Base-by-base conservation (phyloP, 2,113 vertebrate genomes). In the Melanotaenia duboulayi region DNA sequence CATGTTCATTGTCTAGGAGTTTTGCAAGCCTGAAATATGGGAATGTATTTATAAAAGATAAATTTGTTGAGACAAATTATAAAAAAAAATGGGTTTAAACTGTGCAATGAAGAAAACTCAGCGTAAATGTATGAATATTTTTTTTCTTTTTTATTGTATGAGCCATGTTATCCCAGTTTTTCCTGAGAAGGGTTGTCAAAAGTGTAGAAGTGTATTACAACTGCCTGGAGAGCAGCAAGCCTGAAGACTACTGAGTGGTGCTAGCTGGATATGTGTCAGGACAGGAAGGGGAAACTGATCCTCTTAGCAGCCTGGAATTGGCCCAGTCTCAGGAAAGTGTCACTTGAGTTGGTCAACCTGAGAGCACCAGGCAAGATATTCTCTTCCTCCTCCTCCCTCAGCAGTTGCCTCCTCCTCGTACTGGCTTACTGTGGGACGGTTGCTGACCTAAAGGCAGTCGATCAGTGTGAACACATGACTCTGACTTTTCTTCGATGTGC, bases 301-400 rank as follows among this genome's bases (percentile, higher is more conserved):
- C 90, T 90, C 84, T 90, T 92, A 89, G 82, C 80, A 69, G 78
- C 60, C 81, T 82, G 65, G 77, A 90, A 75, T 91, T 90, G 90
- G 89, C 83, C 57, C 42, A 22, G 67, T 52, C 79, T 90, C 86
- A 87, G 87, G 86, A 89, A 89, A 89, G 85, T 88, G 88, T 90
- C 83, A 86, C 72, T 81, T 76, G 76, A 87, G 83, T 90, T 86
- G 85, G 70, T 89, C 81, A 84, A 85, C 72, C 82, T 86, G 83
- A 87, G 76, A 89, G 78, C 2, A 12, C 70, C 71, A 48, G 79
- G 82, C 54, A 14, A 79, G 81, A 85, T 75, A 77, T 76, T 84
- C 71, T 82, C 78, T 57, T 57, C 82, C 83, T 80, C 78, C 46
- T 57, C 82, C 83, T 80, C 78, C 46, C 44, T 13, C 28, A 42